phyloP scores from a whole-genome alignment of 2,113 vertebrate genomes.

The Phaethornis superciliosus region DNA sequence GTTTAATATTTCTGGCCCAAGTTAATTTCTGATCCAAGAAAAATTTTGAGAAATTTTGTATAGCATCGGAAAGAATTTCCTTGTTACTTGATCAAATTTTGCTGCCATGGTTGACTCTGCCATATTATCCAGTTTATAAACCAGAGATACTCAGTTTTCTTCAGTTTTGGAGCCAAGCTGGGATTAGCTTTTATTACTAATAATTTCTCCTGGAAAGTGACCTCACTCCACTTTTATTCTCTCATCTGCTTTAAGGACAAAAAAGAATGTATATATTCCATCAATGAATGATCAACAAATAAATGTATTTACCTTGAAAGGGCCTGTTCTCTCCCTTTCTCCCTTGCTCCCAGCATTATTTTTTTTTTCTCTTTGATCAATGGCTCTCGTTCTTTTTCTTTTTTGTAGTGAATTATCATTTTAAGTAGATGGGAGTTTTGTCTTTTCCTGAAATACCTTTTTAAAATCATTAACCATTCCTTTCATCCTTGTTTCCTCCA shows the following conservation, averaged over 20 bases:
- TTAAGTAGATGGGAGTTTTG: not conserved
- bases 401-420: not conserved
- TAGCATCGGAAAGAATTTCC: not conserved
- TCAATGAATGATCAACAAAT: not conserved
- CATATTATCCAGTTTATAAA: not conserved
- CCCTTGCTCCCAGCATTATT: too few relatives aligned
- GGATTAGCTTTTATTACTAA: not conserved
- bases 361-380: not conserved
- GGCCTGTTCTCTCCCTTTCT: not conserved
- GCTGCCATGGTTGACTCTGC: fast-evolving
- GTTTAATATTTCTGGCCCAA: not conserved
- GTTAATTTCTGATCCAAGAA: not conserved
- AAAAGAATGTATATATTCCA: not conserved
- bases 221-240: not conserved
- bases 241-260: not conserved
- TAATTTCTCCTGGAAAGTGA: not conserved
- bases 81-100: not conserved
- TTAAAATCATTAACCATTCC: too few relatives aligned
- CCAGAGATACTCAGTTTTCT: not conserved
- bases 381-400: not conserved
- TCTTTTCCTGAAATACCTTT: not conserved
- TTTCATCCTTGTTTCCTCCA: too few relatives aligned
- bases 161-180: not conserved
- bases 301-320: not conserved
- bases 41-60: not conserved